Evolutionary conservation across 2,113 vertebrate species (phyloP), one percentile per base, ranked within the genome.

Genomic region (Cygnus atratus): DNA sequence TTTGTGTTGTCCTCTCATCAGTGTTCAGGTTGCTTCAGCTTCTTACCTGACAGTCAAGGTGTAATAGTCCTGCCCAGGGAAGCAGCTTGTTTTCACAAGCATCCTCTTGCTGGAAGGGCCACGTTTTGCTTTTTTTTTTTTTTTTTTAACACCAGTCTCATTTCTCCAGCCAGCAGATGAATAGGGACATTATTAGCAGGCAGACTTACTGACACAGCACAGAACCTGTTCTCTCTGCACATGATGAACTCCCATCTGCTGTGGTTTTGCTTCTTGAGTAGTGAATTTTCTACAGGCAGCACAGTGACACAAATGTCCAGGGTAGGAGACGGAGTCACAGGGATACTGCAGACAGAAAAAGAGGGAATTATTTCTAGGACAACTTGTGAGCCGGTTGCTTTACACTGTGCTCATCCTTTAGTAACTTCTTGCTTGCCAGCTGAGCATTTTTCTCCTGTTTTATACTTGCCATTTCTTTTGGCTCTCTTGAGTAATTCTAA

Each of bases 131-230:
- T 84, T 43, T 84, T 50, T 19, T 43, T 41, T 41, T 16, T 5
- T 84, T 39, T 84, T 50, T 20, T 44, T 35, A 37, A 25, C 0
- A 0, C 5, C 26, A 74, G 26, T 54, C 62, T 35, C 48, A 7
- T 58, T 78, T 79, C 41, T 91, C 43, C 52, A 37, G 44, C 28
- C 48, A 43, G 55, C 11, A 22, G 78, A 7, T 21, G 35, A 31
- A 37, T 0, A 1, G 35, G 77, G 26, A 13, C 54, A 33, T 58
- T 82, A 12, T 1, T 57, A 58, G 61, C 41, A 35, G 43, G 37
- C 33, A 90, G 39, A 10, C 9, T 0, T 1, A 15, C 75, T 11
- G 11, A 41, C 15, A 39, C 1, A 4, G 44, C 41, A 21, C 59
- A 74, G 73, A 68, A 52, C 35, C 39, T 15, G 35, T 59, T 77